These are phyloP conservation scores for Proisotoma minuta DNA, from an alignment of 2,888 invertebrate genomes.

Conservation along the genomic window DNA sequence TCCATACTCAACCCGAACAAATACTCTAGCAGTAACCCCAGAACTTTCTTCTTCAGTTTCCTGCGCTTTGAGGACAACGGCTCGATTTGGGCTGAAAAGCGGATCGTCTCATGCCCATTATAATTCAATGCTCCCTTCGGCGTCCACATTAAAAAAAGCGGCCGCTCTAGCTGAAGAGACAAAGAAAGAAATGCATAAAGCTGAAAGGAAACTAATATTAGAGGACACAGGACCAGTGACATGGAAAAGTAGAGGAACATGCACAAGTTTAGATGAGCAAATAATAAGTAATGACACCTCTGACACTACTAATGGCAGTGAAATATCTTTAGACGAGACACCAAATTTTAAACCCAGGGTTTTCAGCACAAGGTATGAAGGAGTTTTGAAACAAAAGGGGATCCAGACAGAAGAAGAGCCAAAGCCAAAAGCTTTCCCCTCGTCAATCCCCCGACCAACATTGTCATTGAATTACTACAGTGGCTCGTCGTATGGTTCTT, in stretches of 20 bases:
- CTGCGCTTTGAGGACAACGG: conserved; percentile 40
- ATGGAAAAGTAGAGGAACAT: conserved; percentile 43
- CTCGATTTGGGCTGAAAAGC: conserved; percentile 40
- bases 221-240: conserved; percentile 15
- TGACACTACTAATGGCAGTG: conserved; percentile 9
- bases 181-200: conserved; percentile 33
- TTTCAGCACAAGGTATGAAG: conserved; percentile 31
- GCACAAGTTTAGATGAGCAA: conserved; percentile 21
- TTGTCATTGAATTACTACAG: conserved; percentile 30
- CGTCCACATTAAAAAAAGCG: conserved; percentile 26
- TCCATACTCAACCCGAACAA: neutral
- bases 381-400: conserved; percentile 40
- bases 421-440: conserved; percentile 23
- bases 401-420: conserved; percentile 43
- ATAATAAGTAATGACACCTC: neutral
- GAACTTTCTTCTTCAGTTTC: conserved; percentile 29
- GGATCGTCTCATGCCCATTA: conserved; percentile 39
- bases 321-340: conserved; percentile 35
- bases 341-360: conserved; percentile 36
- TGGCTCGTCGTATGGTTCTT: conserved; percentile 14
- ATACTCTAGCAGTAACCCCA: neutral
- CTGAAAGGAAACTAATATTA: conserved; percentile 13
- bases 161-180: conserved; percentile 27
- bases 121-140: conserved; percentile 34
- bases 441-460: conserved; percentile 43